phyloP scores from a whole-genome alignment of 2,797 vertebrate genomes.

The Oreochromis mossambicus region DNA sequence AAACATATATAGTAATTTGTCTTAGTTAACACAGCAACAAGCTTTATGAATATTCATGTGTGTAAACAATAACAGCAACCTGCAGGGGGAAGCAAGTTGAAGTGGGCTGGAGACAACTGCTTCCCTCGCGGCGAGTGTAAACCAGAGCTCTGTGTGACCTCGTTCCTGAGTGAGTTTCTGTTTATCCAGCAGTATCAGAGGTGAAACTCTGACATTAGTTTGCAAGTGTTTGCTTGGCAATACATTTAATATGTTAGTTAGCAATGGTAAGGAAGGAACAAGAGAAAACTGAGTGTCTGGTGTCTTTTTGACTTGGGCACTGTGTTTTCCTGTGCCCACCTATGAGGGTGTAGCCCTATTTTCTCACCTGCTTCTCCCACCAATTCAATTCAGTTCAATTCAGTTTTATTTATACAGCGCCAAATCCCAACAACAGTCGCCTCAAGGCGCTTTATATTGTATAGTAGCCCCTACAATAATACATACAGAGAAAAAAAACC shows the following conservation, averaged over 20 bases:
- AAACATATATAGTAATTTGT: accelerated
- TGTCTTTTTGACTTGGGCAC: background rate
- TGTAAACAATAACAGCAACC: background rate
- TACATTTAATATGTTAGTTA: background rate
- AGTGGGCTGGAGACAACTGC: background rate
- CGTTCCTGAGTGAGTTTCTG: background rate
- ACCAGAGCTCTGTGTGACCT: background rate
- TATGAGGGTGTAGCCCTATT: background rate
- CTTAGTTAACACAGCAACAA: background rate
- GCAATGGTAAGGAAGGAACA: background rate
- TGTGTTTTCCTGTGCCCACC: background rate
- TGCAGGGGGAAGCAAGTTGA: accelerated
- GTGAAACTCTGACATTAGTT: background rate
- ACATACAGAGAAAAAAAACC: too few relatives aligned
- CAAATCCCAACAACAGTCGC: too few relatives aligned
- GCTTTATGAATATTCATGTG: background rate
- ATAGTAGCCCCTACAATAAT: too few relatives aligned
- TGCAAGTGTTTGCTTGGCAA: background rate
- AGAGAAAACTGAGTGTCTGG: background rate
- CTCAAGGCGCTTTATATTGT: too few relatives aligned
- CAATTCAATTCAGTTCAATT: background rate
- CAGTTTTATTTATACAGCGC: too few relatives aligned
- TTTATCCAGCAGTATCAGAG: background rate
- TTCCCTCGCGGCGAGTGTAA: accelerated
- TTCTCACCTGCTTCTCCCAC: background rate